Conservation (phyloP, 1,140 invertebrate species). For the Drosophila sucinea region DNA sequence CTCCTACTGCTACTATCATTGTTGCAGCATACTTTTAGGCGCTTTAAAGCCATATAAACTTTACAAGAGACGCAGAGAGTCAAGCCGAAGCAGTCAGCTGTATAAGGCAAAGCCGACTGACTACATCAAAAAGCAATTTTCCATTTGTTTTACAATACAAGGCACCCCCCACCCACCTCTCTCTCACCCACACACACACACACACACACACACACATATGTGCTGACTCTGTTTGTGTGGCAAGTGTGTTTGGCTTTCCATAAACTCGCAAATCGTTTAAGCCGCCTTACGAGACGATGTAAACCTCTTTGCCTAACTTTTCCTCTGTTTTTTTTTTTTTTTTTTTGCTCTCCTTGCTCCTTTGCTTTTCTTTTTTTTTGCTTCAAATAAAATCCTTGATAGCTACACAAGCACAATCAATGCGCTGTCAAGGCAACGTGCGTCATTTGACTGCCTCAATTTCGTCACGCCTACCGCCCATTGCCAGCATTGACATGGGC, state of each 20-base stretch:
- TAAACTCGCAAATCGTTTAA: constrained; percentile 81
- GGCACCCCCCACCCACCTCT: background rate
- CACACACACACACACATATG: background rate
- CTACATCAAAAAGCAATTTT: constrained; percentile 81
- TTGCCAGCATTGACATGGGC: background rate
- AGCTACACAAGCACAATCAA: constrained; percentile 65
- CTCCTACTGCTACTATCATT: constrained; percentile 29
- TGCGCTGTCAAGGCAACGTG: constrained; percentile 27
- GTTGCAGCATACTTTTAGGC: constrained; percentile 36
- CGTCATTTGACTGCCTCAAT: constrained; percentile 41
- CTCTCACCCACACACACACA: background rate
- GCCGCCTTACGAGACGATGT: constrained; percentile 79
- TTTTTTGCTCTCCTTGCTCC: constrained; percentile 28
- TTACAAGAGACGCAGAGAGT: constrained; percentile 8
- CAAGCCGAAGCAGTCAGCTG: constrained; percentile 25
- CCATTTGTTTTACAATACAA: constrained; percentile 76
- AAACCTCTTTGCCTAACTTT: constrained; percentile 73
- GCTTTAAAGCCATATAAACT: constrained; percentile 44
- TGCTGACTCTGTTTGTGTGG: constrained; percentile 52
- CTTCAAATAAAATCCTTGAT: constrained; percentile 63
- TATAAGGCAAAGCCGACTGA: constrained; percentile 59
- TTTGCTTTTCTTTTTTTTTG: constrained; percentile 32
- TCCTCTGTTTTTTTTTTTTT: constrained; percentile 20
- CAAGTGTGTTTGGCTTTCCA: constrained; percentile 78
- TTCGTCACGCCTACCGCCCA: constrained; percentile 29